A percentile compares a stretch with the other conserved stretches of the same genome.
phyloP scores from a whole-genome alignment of 2,888 invertebrate genomes.

The Nephrotoma flavescens region DNA sequence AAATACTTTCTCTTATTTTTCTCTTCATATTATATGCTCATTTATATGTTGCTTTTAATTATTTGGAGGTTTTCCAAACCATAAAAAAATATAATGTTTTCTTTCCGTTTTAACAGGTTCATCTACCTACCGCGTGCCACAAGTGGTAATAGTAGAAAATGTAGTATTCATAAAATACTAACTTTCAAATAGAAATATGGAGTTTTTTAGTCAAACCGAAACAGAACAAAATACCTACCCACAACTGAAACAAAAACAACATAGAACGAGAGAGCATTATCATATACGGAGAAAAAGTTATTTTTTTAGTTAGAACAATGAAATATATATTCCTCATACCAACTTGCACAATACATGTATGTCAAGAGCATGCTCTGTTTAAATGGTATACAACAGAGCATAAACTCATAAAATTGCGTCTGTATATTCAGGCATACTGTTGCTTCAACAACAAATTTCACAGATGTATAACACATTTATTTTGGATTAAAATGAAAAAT shows the following conservation, averaged over 20 bases:
- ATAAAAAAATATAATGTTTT: not conserved
- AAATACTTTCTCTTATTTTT: not conserved
- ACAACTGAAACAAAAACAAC: not conserved
- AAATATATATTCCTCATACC: not conserved
- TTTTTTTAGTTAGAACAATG: not conserved
- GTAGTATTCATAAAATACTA: not conserved
- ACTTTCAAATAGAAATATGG: not conserved
- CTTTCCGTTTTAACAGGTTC: not conserved
- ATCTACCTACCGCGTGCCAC: not conserved
- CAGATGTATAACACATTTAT: too few species aligned
- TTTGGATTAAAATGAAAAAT: too few species aligned
- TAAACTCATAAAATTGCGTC: not conserved
- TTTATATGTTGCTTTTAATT: not conserved
- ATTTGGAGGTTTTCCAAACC: not conserved
- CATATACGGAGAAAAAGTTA: not conserved
- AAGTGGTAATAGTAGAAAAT: not conserved
- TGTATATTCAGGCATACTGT: not conserved
- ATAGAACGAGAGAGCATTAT: not conserved
- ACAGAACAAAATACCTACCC: not conserved
- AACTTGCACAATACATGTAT: not conserved
- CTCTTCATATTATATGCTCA: not conserved
- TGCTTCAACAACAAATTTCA: not conserved
- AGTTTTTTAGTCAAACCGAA: not conserved
- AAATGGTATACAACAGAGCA: not conserved
- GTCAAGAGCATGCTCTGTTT: not conserved